These are phyloP conservation scores for Tridacna gigas DNA, from an alignment of 2,888 invertebrate species.

Conservation along the genomic window DNA sequence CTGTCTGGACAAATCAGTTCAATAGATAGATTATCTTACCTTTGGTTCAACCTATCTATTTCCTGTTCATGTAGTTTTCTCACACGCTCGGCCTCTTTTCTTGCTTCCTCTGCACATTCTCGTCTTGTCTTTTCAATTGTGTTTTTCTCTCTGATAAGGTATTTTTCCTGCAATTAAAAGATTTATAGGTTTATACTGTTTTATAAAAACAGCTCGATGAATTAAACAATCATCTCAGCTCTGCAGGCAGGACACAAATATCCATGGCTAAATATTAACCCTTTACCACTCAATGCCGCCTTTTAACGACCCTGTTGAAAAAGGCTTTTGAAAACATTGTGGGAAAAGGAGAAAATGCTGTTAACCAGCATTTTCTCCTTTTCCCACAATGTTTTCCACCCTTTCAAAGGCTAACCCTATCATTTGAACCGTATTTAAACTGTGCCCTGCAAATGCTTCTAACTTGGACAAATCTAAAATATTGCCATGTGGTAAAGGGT, in stretches of 20 bases:
- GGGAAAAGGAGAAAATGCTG: background rate
- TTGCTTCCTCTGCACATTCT: conserved; percentile 77
- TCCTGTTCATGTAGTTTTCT: conserved; percentile 75
- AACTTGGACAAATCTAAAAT: too few species aligned
- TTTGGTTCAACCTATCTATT: conserved; percentile 72
- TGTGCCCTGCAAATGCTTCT: too few species aligned
- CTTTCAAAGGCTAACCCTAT: background rate
- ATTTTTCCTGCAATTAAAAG: conserved; percentile 80
- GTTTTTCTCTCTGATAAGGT: conserved; percentile 74
- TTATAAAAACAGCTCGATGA: too few species aligned
- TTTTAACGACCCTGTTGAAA: background rate
- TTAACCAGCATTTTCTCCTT: background rate
- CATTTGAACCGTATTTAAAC: too few species aligned
- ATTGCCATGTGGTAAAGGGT: background rate
- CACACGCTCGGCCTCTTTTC: conserved; percentile 74
- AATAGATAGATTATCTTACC: conserved; percentile 67
- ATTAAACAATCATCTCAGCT: too few species aligned
- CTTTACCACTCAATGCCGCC: too few species aligned
- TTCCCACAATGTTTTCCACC: background rate
- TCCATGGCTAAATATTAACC: too few species aligned
- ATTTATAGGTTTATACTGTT: too few species aligned
- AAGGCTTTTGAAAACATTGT: background rate
- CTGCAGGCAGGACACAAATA: too few species aligned
- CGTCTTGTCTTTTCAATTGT: conserved; percentile 73
- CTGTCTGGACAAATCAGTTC: too few species aligned